Evolutionary conservation across 2,888 invertebrate species (phyloP).

Genomic region (Steinernema hermaphroditum): DNA sequence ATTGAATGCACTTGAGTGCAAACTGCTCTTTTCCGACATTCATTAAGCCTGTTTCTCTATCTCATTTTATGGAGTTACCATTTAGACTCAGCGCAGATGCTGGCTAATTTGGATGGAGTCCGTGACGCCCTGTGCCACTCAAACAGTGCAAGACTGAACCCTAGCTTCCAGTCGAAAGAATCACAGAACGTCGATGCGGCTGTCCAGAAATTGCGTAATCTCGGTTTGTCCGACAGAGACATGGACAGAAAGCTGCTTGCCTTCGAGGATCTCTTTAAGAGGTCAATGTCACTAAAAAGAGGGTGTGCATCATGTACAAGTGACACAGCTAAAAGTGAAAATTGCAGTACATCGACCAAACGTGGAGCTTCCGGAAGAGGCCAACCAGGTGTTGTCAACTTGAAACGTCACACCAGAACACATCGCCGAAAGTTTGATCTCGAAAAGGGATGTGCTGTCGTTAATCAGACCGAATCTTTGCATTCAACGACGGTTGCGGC

Average conservation of each 20-base stretch:
- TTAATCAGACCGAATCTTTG: neutral
- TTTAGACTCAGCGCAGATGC: neutral
- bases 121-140: neutral
- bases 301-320: conserved; percentile 29
- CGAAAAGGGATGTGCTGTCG: conserved; percentile 41
- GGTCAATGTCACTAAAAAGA: conserved; percentile 35
- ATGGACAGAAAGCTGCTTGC: conserved; percentile 44
- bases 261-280: conserved; percentile 41
- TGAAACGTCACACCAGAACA: conserved; percentile 30
- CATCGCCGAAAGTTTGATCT: conserved; percentile 37
- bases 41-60: too few relatives aligned
- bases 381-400: neutral
- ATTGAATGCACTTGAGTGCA: too few relatives aligned
- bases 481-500: neutral
- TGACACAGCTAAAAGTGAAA: too few relatives aligned
- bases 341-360: conserved; percentile 3
- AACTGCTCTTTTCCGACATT: too few relatives aligned
- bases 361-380: neutral
- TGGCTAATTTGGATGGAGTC: neutral
- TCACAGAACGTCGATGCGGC: neutral
- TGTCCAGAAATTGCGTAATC: conserved; percentile 41
- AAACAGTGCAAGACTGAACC: neutral
- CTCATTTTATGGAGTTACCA: neutral
- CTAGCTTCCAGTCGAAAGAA: neutral
- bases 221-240: conserved; percentile 43